These are phyloP conservation scores for Allygus modestus DNA, from an alignment of 2,888 invertebrate genomes.

Conservation along the genomic window DNA sequence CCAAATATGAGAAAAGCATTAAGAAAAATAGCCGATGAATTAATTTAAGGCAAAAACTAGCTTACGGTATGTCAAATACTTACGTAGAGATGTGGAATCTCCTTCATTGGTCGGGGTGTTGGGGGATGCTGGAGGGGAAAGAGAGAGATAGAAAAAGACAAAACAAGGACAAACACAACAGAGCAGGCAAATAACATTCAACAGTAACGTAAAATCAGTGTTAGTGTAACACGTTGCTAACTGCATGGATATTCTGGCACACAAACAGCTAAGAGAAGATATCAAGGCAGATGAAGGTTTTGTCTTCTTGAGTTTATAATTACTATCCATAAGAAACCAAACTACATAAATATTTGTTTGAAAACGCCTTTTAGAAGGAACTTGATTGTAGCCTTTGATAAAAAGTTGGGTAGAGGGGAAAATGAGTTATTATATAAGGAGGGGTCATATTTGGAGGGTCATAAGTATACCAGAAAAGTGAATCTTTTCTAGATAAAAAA, in stretches of 20 bases:
- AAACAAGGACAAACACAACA: conserved; percentile 60
- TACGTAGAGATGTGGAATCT: conserved; percentile 76
- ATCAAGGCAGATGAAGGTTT: too few relatives aligned
- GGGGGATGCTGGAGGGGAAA: conserved; percentile 74
- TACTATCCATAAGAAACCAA: too few relatives aligned
- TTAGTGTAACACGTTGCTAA: conserved; percentile 46
- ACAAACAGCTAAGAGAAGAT: too few relatives aligned
- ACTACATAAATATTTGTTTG: too few relatives aligned
- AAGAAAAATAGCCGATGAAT: not conserved
- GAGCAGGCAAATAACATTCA: conserved; percentile 63
- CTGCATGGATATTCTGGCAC: conserved; percentile 39
- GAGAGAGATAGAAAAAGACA: conserved; percentile 65
- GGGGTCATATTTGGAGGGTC: too few relatives aligned
- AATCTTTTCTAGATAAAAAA: too few relatives aligned
- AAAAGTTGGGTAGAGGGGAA: too few relatives aligned
- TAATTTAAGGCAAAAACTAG: not conserved
- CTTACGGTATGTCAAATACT: conserved; percentile 72
- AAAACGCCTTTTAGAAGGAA: too few relatives aligned
- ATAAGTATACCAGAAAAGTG: too few relatives aligned
- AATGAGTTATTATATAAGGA: too few relatives aligned
- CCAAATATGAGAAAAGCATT: not conserved
- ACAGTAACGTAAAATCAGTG: conserved; percentile 50
- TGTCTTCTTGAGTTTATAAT: too few relatives aligned
- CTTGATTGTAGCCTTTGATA: too few relatives aligned
- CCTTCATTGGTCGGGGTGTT: conserved; percentile 77